Evolutionary conservation across 2,888 invertebrate species (phyloP), one percentile per base, ranked within the genome.

Genomic region (Cephonodes hylas): DNA sequence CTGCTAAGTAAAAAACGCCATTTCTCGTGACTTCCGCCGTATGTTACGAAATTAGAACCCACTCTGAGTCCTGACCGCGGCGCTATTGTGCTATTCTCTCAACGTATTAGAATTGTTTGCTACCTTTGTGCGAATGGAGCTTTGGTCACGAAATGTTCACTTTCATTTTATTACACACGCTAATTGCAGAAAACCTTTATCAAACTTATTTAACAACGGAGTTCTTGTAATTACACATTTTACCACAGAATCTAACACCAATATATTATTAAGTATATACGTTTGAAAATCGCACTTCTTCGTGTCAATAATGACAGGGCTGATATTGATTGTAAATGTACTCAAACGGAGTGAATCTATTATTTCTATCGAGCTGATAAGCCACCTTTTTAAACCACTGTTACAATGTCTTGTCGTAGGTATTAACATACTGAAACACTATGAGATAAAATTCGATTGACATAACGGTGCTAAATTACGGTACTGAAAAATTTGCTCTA

Each of bases 41-140:
- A 42, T 42, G 13, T 44, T 22, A 46, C 45, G 62, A 64, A 66
- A 69, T 71, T 70, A 66, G 66, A 61, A 66, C 64, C 59, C 64
- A 64, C 59, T 65, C 60, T 59, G 61, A 56, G 61, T 27, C 46
- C 64, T 72, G 70, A 72, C 75, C 73, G 66, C 75, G 70, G 60
- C 61, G 60, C 72, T 71, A 72, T 75, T 77, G 67, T 70, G 61
- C 62, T 61, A 63, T 65, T 70, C 45, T 63, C 65, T 60, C 66
- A 67, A 68, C 72, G 73, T 73, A 72, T 70, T 63, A 69, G 63
- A 66, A 63, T 61, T 60, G 64, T 66, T 64, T 64, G 64, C 58
- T 61, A 60, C 66, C 64, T 67, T 69, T 70, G 66, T 71, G 66
- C 58, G 48, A 66, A 67, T 61, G 61, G 66, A 60, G 61, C 64